Evolutionary conservation across 2,797 vertebrate species (phyloP).

Genomic region (Pseudomugil gertrudae): DNA sequence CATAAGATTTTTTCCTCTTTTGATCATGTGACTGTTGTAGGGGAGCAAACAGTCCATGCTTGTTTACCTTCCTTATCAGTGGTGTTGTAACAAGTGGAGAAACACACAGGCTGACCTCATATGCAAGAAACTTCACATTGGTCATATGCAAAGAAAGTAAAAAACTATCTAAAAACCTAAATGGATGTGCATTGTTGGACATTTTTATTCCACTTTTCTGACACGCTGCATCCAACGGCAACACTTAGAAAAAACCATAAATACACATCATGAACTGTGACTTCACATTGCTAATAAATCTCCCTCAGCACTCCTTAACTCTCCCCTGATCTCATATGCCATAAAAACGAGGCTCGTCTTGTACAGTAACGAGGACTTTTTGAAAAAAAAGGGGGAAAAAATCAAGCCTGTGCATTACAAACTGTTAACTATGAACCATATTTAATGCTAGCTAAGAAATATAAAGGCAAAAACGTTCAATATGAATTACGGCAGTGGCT

Average conservation of each 20-base stretch:
- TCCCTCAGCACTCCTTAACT: conserved; percentile 44
- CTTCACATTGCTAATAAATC: conserved; percentile 52
- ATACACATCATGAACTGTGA: conserved; percentile 45
- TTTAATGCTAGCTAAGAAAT: conserved; percentile 58
- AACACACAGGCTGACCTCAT: conserved; percentile 66
- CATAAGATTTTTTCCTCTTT: conserved; percentile 59
- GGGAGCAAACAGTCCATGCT: conserved; percentile 70
- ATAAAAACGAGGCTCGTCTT: conserved; percentile 58
- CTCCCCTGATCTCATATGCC: conserved; percentile 65
- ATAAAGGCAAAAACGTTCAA: conserved; percentile 65
- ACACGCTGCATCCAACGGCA: neutral
- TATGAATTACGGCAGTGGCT: conserved; percentile 53
- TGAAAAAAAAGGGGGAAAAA: conserved; percentile 42
- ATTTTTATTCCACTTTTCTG: conserved; percentile 15
- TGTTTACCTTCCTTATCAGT: conserved; percentile 82
- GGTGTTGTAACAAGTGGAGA: conserved; percentile 79
- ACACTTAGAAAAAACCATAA: conserved; percentile 19
- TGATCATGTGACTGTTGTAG: conserved; percentile 66
- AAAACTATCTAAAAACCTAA: neutral
- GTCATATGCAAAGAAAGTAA: conserved; percentile 34
- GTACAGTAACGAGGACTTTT: conserved; percentile 47
- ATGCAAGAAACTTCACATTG: conserved; percentile 42
- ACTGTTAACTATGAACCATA: conserved; percentile 31
- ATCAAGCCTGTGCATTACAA: conserved; percentile 26
- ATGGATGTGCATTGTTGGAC: neutral